Evolutionary conservation across 2,797 vertebrate species (phyloP).

Genomic region (Spheniscus humboldti): DNA sequence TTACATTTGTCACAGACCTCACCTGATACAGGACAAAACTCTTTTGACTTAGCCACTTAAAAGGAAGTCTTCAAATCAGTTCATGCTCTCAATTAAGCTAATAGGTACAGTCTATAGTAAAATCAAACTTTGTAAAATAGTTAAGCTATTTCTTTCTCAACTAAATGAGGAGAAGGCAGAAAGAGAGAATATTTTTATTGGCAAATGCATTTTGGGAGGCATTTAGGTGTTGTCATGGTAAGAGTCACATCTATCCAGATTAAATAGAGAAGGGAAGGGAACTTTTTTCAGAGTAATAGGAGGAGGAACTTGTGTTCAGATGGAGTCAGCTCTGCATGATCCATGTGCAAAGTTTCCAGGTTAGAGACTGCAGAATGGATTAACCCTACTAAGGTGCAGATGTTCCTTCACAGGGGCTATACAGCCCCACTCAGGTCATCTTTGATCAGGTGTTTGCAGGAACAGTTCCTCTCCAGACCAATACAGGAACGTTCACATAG

Average conservation of each 20-base stretch:
- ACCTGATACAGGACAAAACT: not conserved
- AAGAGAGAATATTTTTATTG: not conserved
- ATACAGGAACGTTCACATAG: rapidly evolving
- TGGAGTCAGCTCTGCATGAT: not conserved
- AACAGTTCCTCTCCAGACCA: not conserved
- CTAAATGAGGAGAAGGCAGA: not conserved
- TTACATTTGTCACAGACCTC: not conserved
- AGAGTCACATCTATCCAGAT: not conserved
- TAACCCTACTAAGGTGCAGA: not conserved
- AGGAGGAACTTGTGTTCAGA: not conserved
- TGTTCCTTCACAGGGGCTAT: not conserved
- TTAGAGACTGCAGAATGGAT: not conserved
- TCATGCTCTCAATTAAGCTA: not conserved
- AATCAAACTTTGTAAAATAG: not conserved
- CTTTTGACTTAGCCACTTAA: not conserved
- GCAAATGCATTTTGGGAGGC: not conserved
- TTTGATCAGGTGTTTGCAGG: not conserved
- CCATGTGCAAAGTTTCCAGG: not conserved
- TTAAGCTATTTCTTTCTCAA: not conserved
- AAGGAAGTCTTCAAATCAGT: not conserved
- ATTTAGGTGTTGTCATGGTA: not conserved
- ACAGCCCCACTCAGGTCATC: not conserved
- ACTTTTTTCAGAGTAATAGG: not conserved
- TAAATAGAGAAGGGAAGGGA: not conserved
- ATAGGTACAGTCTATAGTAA: not conserved